Conservation (phyloP, 2,113 vertebrate genomes). For the Corythaeola cristata region DNA sequence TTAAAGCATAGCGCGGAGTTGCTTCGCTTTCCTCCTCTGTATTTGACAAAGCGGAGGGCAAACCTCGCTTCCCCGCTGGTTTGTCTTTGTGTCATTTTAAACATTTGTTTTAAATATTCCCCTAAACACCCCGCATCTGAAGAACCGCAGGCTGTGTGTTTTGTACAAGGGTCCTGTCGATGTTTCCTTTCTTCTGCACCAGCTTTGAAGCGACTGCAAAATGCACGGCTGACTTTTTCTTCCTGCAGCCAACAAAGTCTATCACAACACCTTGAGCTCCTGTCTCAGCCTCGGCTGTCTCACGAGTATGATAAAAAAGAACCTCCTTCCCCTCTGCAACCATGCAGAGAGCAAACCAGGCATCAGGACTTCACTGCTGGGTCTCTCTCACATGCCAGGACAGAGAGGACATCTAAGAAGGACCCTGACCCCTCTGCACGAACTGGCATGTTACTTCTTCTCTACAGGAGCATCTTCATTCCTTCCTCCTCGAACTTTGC, state of each 20-base stretch:
- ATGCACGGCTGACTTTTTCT: background rate
- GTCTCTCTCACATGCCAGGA: background rate
- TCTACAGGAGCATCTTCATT: background rate
- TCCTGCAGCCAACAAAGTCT: background rate
- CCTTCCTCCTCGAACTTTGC: background rate
- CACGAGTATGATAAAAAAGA: background rate
- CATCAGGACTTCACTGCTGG: background rate
- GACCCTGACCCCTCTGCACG: background rate
- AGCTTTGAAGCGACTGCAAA: background rate
- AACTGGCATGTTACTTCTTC: fast-evolving
- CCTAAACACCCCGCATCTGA: background rate
- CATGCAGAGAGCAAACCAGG: background rate
- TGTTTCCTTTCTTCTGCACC: background rate
- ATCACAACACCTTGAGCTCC: background rate
- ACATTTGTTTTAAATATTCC: slow-evolving; percentile 14
- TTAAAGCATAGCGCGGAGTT: background rate
- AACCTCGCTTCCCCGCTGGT: background rate
- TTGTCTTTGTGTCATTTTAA: background rate
- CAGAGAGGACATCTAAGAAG: background rate
- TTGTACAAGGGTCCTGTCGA: background rate
- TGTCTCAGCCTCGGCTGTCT: fast-evolving
- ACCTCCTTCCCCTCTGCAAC: background rate
- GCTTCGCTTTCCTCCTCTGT: background rate
- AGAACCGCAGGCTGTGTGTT: background rate
- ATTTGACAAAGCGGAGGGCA: background rate